A percentile compares a stretch with the other conserved stretches of the same genome.
These are phyloP conservation scores for Rhopalosiphum nymphaeae DNA, from an alignment of 2,888 invertebrate genomes.

Conservation along the genomic window DNA sequence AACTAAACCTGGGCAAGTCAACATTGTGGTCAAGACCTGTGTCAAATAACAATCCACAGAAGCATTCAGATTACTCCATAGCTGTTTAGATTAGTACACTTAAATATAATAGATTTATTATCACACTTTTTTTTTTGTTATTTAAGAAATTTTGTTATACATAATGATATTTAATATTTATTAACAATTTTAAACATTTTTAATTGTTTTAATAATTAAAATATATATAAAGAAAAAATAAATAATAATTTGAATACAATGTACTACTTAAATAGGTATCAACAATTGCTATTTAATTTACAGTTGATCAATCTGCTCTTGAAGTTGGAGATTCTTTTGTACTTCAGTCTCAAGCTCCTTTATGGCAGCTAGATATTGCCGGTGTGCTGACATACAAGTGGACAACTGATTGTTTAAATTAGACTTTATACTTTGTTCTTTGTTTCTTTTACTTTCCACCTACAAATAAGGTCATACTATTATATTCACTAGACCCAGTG, in stretches of 20 bases:
- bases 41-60: slow-evolving; percentile 70
- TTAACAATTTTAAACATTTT: slow-evolving; percentile 58
- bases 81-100: slow-evolving; percentile 74
- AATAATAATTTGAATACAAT: slow-evolving; percentile 46
- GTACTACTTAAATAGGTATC: slow-evolving; percentile 13
- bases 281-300: background rate
- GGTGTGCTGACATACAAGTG: slow-evolving; percentile 76
- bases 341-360: slow-evolving; percentile 83
- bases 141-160: slow-evolving; percentile 51
- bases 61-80: slow-evolving; percentile 81
- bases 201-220: slow-evolving; percentile 57
- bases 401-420: slow-evolving; percentile 76
- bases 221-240: slow-evolving; percentile 44
- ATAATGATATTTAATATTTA: slow-evolving; percentile 47
- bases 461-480: background rate
- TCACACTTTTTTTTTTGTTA: slow-evolving; percentile 47
- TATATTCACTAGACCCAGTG: background rate
- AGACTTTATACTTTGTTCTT: slow-evolving; percentile 77
- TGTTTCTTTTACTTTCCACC: slow-evolving; percentile 68
- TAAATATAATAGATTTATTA: slow-evolving; percentile 44
- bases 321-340: slow-evolving; percentile 72
- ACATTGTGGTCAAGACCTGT: slow-evolving; percentile 77
- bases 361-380: slow-evolving; percentile 82
- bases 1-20: slow-evolving; percentile 79
- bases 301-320: slow-evolving; percentile 52